Evolutionary conservation across 2,113 vertebrate species (phyloP).

Genomic region (Cryptotis parvus): DNA sequence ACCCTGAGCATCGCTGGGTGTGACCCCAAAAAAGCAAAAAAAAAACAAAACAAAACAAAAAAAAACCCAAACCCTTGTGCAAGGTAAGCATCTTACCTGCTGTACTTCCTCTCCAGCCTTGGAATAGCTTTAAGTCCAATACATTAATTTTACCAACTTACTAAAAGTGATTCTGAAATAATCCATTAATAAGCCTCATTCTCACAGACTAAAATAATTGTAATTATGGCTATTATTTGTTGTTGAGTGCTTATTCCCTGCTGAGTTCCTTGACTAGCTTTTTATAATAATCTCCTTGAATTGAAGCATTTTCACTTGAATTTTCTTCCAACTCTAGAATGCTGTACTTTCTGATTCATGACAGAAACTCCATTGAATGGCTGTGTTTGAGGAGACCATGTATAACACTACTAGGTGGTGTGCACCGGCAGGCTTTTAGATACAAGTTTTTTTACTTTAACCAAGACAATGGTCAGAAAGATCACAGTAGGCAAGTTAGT

Average conservation of each 20-base stretch:
- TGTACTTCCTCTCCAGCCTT: too few species aligned
- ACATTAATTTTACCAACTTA: slow-evolving; percentile 14
- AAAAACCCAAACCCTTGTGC: too few species aligned
- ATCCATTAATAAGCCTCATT: not conserved
- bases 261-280: not conserved
- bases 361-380: not conserved
- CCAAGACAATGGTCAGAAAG: slow-evolving; percentile 38
- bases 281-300: not conserved
- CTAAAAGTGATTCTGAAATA: slow-evolving; percentile 13
- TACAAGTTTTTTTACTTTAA: slow-evolving; percentile 4
- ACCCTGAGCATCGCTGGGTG: too few species aligned
- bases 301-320: not conserved
- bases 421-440: not conserved
- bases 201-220: not conserved
- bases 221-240: not conserved
- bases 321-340: not conserved
- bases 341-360: not conserved
- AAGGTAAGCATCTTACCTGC: too few species aligned
- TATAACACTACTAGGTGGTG: not conserved
- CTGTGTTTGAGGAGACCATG: not conserved
- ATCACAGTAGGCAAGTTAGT: slow-evolving; percentile 29
- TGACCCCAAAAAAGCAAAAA: too few species aligned
- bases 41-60: too few species aligned
- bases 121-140: not conserved
- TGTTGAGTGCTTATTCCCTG: not conserved